Conservation (phyloP, 1,140 invertebrate species). For the Nasonia longicornis region DNA sequence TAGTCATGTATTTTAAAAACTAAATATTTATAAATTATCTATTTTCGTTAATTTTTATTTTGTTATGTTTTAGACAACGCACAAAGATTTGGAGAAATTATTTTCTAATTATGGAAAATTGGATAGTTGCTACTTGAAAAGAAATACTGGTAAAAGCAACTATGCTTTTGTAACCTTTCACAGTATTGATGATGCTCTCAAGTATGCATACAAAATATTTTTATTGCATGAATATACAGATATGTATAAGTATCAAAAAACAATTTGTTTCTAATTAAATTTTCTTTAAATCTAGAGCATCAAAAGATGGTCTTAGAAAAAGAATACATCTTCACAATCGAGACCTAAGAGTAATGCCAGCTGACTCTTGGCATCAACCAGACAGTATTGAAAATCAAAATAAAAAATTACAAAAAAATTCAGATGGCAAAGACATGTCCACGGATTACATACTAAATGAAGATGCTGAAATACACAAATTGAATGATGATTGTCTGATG, state of each 20-base stretch:
- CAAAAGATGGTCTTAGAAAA: constrained; percentile 53
- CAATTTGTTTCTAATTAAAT: not conserved
- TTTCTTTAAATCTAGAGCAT: constrained; percentile 55
- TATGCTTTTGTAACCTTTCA: constrained; percentile 64
- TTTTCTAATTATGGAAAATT: constrained; percentile 63
- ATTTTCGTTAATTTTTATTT: not conserved
- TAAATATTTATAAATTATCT: constrained; percentile 19
- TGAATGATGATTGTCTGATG: constrained; percentile 65
- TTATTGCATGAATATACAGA: not conserved
- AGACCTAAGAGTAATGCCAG: constrained; percentile 59
- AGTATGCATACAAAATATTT: constrained; percentile 51
- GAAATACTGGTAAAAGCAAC: constrained; percentile 58
- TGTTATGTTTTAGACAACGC: constrained; percentile 57
- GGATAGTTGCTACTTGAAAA: constrained; percentile 61
- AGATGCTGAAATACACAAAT: constrained; percentile 53
- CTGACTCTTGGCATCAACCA: constrained; percentile 67
- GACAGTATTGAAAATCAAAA: constrained; percentile 60
- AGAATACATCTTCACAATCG: constrained; percentile 60
- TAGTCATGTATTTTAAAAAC: constrained; percentile 28
- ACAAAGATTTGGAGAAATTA: constrained; percentile 56
- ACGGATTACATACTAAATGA: constrained; percentile 49
- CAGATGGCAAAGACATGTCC: constrained; percentile 18
- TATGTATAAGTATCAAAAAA: constrained; percentile 1
- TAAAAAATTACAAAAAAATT: constrained; percentile 48
- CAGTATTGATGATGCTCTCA: constrained; percentile 53